phyloP scores from a whole-genome alignment of 2,113 vertebrate species.

The Ochotona princeps region DNA sequence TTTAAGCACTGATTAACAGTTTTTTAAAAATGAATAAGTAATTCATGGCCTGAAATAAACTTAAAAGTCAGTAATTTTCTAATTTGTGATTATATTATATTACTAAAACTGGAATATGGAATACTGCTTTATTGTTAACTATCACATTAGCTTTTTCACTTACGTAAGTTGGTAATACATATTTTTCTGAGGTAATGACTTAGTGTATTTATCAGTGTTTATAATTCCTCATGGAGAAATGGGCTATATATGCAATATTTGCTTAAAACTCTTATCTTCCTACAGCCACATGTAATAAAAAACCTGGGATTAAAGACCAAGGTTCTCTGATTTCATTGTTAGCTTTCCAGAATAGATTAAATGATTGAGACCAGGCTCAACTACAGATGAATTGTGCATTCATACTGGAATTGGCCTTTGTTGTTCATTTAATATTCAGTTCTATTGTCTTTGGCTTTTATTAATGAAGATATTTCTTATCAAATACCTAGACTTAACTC shows the following conservation, averaged over 20 bases:
- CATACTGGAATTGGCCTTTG: background rate
- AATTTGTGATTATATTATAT: background rate
- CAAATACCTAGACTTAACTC: slow-evolving; percentile 19
- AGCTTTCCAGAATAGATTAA: slow-evolving; percentile 2
- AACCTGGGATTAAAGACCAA: background rate
- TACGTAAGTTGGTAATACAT: background rate
- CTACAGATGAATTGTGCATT: background rate
- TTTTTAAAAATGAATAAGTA: background rate
- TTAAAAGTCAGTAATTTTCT: slow-evolving; percentile 30
- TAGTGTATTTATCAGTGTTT: background rate
- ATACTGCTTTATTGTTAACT: slow-evolving; percentile 30
- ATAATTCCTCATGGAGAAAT: slow-evolving; percentile 18
- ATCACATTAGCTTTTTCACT: background rate
- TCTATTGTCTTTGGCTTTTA: slow-evolving; percentile 41
- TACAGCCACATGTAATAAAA: background rate
- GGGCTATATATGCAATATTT: background rate
- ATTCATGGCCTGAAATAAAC: background rate
- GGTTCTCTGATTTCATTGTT: slow-evolving; percentile 35
- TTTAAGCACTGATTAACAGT: background rate
- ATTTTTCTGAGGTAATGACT: background rate
- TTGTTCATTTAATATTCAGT: background rate
- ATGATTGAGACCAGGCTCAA: slow-evolving; percentile 21
- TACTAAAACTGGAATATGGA: slow-evolving; percentile 1
- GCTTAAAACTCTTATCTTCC: background rate
- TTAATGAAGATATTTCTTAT: slow-evolving; percentile 21